Evolutionary conservation across 2,797 vertebrate species (phyloP).

Genomic region (Parauchenoglanis punctatus): DNA sequence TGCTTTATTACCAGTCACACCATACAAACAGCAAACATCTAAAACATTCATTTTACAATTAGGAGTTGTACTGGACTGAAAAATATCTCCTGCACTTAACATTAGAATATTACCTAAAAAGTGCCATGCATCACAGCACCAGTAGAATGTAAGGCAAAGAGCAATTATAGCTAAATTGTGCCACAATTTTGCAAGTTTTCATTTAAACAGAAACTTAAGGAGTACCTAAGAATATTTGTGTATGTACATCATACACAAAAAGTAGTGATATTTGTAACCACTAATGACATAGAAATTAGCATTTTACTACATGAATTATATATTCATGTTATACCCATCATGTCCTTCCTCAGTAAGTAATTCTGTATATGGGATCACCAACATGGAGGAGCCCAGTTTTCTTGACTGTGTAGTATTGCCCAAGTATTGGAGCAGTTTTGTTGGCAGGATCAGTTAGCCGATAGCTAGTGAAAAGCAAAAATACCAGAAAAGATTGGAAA

Average conservation of each 20-base stretch:
- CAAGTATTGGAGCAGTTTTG: slow-evolving; percentile 83
- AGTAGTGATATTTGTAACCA: background rate
- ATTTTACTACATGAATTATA: background rate
- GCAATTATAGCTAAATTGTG: background rate
- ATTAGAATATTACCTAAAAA: background rate
- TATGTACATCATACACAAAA: background rate
- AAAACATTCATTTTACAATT: background rate
- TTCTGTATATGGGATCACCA: slow-evolving; percentile 86
- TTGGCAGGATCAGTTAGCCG: slow-evolving; percentile 84
- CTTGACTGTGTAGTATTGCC: slow-evolving; percentile 83
- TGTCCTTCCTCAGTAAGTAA: slow-evolving; percentile 65
- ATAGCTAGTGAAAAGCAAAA: slow-evolving; percentile 77
- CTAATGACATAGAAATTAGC: background rate
- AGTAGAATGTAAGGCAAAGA: background rate
- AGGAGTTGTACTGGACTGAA: background rate
- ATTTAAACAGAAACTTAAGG: background rate
- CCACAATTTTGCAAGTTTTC: background rate
- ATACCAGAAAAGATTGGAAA: background rate
- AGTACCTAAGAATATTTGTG: too few relatives aligned
- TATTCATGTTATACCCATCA: background rate
- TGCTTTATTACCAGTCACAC: background rate
- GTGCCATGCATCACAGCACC: background rate
- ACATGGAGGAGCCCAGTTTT: slow-evolving; percentile 82
- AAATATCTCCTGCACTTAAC: background rate
- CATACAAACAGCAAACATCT: background rate